Base-by-base conservation (phyloP, 2,113 vertebrate species). In the Poicephalus meyeri region DNA sequence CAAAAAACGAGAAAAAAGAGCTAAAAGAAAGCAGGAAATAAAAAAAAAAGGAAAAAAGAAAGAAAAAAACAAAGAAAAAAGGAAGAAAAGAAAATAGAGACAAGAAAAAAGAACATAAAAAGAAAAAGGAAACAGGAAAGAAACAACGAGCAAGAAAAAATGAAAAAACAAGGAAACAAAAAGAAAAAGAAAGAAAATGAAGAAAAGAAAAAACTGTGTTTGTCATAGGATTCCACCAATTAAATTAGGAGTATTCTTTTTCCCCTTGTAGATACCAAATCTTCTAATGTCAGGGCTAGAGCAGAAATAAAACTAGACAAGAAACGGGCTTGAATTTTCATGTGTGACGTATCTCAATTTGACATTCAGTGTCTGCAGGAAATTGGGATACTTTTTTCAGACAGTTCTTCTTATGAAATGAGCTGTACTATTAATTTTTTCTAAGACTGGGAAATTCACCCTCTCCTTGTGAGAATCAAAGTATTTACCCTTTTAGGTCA, bases 191-290 rank as follows among this genome's bases (percentile, higher is more conserved):
- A 44, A 33, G 9, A 56, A 21, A 2, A 37, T n/a, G 1, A 49
- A n/a, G 6, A 58, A 13, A 37, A 47, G 29, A 70, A 63, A 52
- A 14, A 19, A 11, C 84, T 73, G 41, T 95, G 47, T 95, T 98
- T 98, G 89, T 81, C 95, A 97, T 55, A 84, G 33, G 17, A 82
- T 97, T 65, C 46, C 72, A 53, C 88, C 96, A 93, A 97, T 96
- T 96, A 97, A 97, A 97, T 96, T 85, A 94, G 61, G 23, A 79
- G 87, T 49, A 19, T 86, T 79, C 88, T 92, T 91, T 73, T 72
- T 8, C 55, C 66, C 71, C 69, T 94, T 96, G 91, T 73, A 97
- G 89, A 83, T 35, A 84, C 90, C 79, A 85, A 90, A 79, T 92
- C 79, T 97, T 55, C 58, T 41, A 52, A 65, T 89, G 80, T 96